A percentile compares a stretch with the other conserved stretches of the same genome.
Evolutionary conservation across 1,140 invertebrate genomes (phyloP).

Genomic region (Armadillidium nasatum): DNA sequence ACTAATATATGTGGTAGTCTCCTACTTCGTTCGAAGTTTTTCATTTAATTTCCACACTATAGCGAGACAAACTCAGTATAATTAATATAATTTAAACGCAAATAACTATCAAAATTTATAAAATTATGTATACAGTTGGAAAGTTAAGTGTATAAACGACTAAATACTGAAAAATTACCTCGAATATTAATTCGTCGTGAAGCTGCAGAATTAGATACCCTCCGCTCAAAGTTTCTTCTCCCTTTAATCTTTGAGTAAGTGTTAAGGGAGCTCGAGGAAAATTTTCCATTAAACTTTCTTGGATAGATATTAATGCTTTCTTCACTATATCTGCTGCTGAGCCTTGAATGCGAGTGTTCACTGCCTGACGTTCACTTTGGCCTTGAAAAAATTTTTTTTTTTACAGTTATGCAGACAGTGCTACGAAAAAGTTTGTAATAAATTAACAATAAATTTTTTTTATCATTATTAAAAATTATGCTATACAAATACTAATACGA

Average conservation of each 20-base stretch:
- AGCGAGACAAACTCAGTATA: too few species aligned
- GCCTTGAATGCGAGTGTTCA: conserved; percentile 92
- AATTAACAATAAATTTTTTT: too few species aligned
- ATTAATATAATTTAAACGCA: neutral
- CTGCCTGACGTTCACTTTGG: conserved; percentile 88
- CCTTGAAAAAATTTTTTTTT: conserved; percentile 54
- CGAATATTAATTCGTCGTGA: conserved; percentile 94
- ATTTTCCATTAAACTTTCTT: conserved; percentile 52
- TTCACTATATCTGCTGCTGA: conserved; percentile 94
- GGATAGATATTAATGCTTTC: conserved; percentile 76
- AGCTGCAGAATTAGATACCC: conserved; percentile 77
- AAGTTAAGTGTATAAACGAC: neutral
- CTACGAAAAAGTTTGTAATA: too few species aligned
- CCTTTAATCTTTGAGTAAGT: conserved; percentile 27
- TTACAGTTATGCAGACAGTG: too few species aligned
- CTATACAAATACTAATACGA: too few species aligned
- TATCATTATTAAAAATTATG: too few species aligned
- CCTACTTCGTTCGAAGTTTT: too few species aligned
- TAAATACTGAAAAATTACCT: conserved; percentile 58
- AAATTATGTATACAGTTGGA: neutral
- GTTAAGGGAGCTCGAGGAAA: conserved; percentile 38
- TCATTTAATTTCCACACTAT: too few species aligned
- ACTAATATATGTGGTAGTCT: too few species aligned
- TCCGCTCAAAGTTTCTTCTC: conserved; percentile 47
- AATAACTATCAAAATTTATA: neutral